These are phyloP conservation scores for Sebastolobus altivelis DNA, from an alignment of 2,797 vertebrate species.

Conservation along the genomic window DNA sequence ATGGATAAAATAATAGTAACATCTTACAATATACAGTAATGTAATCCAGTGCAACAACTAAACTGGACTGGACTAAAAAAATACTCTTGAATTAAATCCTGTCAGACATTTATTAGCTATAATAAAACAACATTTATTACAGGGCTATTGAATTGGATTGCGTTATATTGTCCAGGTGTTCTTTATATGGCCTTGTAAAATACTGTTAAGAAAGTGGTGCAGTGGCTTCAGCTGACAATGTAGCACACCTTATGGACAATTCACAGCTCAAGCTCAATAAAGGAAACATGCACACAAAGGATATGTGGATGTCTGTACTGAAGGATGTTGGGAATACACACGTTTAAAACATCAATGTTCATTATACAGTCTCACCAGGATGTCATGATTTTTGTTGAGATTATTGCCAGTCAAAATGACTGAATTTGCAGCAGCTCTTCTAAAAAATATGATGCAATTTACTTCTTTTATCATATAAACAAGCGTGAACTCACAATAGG, in stretches of 20 bases:
- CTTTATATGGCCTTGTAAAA: conserved; percentile 1
- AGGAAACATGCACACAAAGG: not conserved
- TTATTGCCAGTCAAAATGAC: not conserved
- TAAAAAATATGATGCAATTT: not conserved
- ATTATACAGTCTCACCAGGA: not conserved
- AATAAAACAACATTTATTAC: not conserved
- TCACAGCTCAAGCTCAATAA: not conserved
- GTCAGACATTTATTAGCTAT: not conserved
- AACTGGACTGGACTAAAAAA: not conserved
- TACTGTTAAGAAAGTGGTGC: not conserved
- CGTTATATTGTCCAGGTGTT: not conserved
- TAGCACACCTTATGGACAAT: not conserved
- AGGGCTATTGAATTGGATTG: not conserved
- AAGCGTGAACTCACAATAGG: too few species aligned
- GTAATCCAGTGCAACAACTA: not conserved
- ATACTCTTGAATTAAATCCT: not conserved
- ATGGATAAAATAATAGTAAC: not conserved
- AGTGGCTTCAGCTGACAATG: not conserved
- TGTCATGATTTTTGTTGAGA: not conserved
- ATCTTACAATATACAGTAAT: not conserved
- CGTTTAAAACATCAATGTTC: not conserved
- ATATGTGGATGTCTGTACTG: not conserved
- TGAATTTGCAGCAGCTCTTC: not conserved
- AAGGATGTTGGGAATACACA: not conserved
- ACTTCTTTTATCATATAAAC: too few species aligned